Evolutionary conservation across 2,888 invertebrate genomes (phyloP).

Genomic region (Nineta flava): DNA sequence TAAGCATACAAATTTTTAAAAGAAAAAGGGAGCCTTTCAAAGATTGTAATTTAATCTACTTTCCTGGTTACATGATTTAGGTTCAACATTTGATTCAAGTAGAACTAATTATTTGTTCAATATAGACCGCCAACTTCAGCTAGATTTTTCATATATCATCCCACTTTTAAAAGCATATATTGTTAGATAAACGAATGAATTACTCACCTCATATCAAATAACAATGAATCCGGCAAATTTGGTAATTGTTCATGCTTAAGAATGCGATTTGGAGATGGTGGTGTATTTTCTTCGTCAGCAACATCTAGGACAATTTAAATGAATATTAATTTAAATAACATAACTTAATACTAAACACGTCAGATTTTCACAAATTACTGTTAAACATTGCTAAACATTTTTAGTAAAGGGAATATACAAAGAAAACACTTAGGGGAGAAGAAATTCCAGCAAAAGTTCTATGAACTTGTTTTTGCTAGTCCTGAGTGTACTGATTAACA

Average conservation of each 20-base stretch:
- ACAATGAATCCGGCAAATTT: slow-evolving; percentile 66
- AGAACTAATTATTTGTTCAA: too few relatives aligned
- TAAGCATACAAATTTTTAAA: too few relatives aligned
- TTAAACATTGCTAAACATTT: neutral
- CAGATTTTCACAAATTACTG: neutral
- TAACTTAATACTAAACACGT: neutral
- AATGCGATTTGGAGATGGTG: slow-evolving; percentile 14
- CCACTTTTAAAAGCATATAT: neutral
- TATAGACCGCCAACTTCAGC: too few relatives aligned
- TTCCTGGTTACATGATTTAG: too few relatives aligned
- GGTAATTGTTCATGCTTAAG: slow-evolving; percentile 32
- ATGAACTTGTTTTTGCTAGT: too few relatives aligned
- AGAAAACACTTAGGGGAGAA: too few relatives aligned
- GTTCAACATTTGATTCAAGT: too few relatives aligned
- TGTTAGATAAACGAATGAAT: neutral
- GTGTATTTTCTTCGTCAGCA: slow-evolving; percentile 20
- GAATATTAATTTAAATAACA: neutral
- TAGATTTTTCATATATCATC: neutral
- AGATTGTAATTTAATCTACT: too few relatives aligned
- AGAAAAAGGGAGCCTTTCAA: too few relatives aligned
- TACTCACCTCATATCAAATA: slow-evolving; percentile 70
- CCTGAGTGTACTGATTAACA: too few relatives aligned
- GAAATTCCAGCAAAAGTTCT: too few relatives aligned
- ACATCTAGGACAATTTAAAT: slow-evolving; percentile 16
- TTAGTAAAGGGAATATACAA: too few relatives aligned